Evolutionary conservation across 2,797 vertebrate species (phyloP).

Genomic region (Myotis daubentonii): DNA sequence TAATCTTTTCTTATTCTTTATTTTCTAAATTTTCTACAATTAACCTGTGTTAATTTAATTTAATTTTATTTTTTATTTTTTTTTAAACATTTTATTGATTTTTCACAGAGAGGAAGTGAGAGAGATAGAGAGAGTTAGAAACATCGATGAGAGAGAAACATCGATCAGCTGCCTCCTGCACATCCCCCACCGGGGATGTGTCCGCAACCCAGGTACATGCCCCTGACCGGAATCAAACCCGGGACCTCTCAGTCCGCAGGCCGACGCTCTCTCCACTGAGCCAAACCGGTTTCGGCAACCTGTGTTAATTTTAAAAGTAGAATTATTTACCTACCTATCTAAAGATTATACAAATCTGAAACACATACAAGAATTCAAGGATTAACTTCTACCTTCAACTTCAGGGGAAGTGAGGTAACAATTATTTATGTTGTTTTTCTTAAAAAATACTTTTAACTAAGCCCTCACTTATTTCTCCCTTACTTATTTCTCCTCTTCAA

Average conservation of each 20-base stretch:
- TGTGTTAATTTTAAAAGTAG: background rate
- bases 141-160: no score
- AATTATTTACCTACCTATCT: background rate
- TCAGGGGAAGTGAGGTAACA: background rate
- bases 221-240: no score
- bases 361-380: background rate
- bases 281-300: no score
- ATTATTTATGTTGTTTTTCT: background rate
- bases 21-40: background rate
- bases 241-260: no score
- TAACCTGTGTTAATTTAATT: background rate
- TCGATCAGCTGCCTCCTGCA: no score
- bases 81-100: no score
- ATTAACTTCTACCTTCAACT: background rate
- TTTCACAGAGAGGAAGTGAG: no score
- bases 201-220: no score
- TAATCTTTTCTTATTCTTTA: background rate
- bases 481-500: background rate
- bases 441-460: background rate
- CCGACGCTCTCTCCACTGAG: no score
- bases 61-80: no score
- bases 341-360: background rate
- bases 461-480: background rate
- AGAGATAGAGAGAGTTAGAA: no score
- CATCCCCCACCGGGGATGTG: no score